Evolutionary conservation across 2,888 invertebrate species (phyloP).

Genomic region (Clivina fossor): DNA sequence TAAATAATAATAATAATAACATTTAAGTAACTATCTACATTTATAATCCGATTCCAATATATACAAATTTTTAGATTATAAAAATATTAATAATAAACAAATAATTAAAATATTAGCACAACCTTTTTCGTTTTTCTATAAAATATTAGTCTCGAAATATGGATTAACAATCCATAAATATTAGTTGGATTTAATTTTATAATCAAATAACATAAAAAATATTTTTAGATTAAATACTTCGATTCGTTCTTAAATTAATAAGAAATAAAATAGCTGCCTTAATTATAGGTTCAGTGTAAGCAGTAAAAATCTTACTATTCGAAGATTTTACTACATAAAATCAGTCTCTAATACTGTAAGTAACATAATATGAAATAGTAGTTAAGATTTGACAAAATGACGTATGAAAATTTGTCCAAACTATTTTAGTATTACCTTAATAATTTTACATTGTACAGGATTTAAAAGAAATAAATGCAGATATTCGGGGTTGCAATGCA

Average conservation of each 20-base stretch:
- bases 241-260: conserved; percentile 8
- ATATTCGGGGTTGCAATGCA: too few species aligned
- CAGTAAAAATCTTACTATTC: too few species aligned
- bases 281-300: conserved; percentile 10
- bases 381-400: too few species aligned
- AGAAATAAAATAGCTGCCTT: conserved; percentile 26
- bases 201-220: background rate
- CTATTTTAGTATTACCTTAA: too few species aligned
- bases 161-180: conserved; percentile 13
- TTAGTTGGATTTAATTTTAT: conserved; percentile 1
- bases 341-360: conserved; percentile 30
- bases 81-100: conserved; percentile 30
- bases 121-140: conserved; percentile 22
- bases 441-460: too few species aligned
- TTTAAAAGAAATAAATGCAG: too few species aligned
- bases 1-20: conserved; percentile 17
- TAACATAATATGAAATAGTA: conserved; percentile 15
- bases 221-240: background rate
- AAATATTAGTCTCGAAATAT: conserved; percentile 21
- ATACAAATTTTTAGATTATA: conserved; percentile 27
- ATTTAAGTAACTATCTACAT: conserved; percentile 20
- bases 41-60: conserved; percentile 25
- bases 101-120: conserved; percentile 26
- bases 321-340: conserved; percentile 5
- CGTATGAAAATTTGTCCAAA: background rate